Evolutionary conservation across 2,797 vertebrate genomes (phyloP).

Genomic region (Zalophus californianus): DNA sequence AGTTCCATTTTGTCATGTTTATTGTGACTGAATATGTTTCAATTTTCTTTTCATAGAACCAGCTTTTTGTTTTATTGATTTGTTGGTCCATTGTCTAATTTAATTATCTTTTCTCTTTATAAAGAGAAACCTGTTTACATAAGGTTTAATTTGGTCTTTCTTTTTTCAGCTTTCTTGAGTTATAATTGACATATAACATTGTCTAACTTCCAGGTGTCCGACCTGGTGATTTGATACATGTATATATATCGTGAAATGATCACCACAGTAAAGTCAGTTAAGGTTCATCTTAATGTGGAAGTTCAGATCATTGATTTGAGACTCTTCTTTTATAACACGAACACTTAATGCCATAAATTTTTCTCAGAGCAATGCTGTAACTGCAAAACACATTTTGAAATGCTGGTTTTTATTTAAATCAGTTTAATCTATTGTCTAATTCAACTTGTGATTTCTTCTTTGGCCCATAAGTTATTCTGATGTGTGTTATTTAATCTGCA

Average conservation of each 20-base stretch:
- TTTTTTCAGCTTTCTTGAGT: background rate
- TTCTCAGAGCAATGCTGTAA: background rate
- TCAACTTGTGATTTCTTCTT: background rate
- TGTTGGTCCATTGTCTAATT: background rate
- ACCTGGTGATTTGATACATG: background rate
- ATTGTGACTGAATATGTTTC: background rate
- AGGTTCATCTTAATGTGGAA: background rate
- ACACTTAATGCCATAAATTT: background rate
- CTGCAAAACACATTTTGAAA: background rate
- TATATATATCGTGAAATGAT: background rate
- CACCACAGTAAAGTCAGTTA: background rate
- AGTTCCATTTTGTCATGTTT: background rate
- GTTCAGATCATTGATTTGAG: background rate
- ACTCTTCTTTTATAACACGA: background rate
- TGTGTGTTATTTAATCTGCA: background rate
- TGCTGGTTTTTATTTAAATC: background rate
- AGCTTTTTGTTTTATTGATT: background rate
- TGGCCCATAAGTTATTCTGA: background rate
- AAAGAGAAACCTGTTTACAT: background rate
- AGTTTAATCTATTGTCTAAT: background rate
- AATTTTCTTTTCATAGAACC: background rate
- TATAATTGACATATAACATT: background rate
- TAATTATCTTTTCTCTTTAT: background rate
- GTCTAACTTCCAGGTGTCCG: background rate
- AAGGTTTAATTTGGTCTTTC: background rate